These are phyloP conservation scores for Amphibalanus amphitrite DNA, from an alignment of 1,140 invertebrate genomes.

Conservation along the genomic window DNA sequence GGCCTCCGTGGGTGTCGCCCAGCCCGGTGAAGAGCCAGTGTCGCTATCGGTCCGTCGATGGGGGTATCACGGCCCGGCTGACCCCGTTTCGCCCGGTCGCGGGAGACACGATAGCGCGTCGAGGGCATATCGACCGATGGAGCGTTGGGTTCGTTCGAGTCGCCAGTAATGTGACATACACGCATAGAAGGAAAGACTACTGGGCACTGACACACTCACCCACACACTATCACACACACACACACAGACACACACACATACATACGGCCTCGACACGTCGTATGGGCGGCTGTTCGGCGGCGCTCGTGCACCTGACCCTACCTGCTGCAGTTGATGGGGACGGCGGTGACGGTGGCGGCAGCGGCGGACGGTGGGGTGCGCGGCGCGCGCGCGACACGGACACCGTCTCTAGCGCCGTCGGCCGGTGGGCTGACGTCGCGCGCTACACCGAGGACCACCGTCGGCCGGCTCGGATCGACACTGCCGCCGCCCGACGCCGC, in stretches of 20 bases:
- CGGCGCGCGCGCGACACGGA: neutral
- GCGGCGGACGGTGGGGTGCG: too few species aligned
- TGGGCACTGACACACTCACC: slow-evolving; percentile 4
- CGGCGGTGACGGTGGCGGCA: too few species aligned
- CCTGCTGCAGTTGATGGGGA: neutral
- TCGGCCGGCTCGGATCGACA: neutral
- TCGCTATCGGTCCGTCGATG: too few species aligned
- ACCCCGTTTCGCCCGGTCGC: neutral
- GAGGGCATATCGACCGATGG: neutral
- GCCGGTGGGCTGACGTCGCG: too few species aligned
- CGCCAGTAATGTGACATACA: slow-evolving; percentile 3
- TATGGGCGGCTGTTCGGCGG: neutral
- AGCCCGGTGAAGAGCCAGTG: too few species aligned
- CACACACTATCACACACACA: slow-evolving; percentile 6
- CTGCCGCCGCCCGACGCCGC: neutral
- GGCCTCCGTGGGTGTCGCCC: too few species aligned
- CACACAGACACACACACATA: slow-evolving; percentile 3
- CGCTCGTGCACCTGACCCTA: neutral
- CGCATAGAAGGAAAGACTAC: too few species aligned
- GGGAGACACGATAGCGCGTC: neutral
- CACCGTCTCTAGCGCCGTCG: neutral
- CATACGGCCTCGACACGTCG: too few species aligned
- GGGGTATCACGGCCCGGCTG: neutral
- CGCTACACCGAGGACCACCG: neutral
- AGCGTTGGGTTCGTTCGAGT: too few species aligned